These are phyloP conservation scores for Pristionchus fissidentatus DNA, from an alignment of 2,888 invertebrate species.

Conservation along the genomic window DNA sequence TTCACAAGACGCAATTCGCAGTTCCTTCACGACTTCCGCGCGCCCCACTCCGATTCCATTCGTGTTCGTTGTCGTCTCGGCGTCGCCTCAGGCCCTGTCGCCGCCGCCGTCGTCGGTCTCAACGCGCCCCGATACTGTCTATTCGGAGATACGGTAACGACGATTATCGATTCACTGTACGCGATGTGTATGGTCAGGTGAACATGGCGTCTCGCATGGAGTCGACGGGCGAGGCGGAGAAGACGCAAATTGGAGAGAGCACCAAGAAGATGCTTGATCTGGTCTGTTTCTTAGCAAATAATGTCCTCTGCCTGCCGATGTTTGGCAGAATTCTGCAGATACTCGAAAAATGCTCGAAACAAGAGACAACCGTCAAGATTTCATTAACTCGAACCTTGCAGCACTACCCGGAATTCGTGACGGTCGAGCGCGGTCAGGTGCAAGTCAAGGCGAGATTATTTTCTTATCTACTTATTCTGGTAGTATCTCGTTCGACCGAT, in stretches of 20 bases:
- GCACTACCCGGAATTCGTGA: conserved; percentile 67
- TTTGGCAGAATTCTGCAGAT: too few relatives aligned
- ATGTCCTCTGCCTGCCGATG: too few relatives aligned
- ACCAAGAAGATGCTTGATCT: conserved; percentile 59
- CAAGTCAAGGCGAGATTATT: conserved; percentile 59
- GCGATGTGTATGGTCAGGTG: conserved; percentile 59
- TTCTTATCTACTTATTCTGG: too few relatives aligned
- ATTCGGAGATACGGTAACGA: conserved; percentile 72
- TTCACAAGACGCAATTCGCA: conserved; percentile 49
- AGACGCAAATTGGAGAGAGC: conserved; percentile 70
- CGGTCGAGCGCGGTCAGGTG: conserved; percentile 66
- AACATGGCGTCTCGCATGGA: conserved; percentile 74
- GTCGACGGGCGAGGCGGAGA: conserved; percentile 68
- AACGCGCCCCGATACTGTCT: conserved; percentile 75
- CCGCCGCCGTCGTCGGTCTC: conserved; percentile 73
- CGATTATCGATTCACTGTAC: not conserved
- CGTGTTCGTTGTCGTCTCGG: conserved; percentile 66
- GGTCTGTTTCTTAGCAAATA: too few relatives aligned
- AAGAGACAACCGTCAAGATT: too few relatives aligned
- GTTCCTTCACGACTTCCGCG: conserved; percentile 67
- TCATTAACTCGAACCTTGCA: too few relatives aligned
- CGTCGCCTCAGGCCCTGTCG: conserved; percentile 71
- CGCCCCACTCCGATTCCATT: conserved; percentile 63
- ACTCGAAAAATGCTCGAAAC: too few relatives aligned
- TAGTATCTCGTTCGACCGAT: too few relatives aligned